Base-by-base conservation (phyloP, 2,888 invertebrate genomes). In the Steromphala cineraria region DNA sequence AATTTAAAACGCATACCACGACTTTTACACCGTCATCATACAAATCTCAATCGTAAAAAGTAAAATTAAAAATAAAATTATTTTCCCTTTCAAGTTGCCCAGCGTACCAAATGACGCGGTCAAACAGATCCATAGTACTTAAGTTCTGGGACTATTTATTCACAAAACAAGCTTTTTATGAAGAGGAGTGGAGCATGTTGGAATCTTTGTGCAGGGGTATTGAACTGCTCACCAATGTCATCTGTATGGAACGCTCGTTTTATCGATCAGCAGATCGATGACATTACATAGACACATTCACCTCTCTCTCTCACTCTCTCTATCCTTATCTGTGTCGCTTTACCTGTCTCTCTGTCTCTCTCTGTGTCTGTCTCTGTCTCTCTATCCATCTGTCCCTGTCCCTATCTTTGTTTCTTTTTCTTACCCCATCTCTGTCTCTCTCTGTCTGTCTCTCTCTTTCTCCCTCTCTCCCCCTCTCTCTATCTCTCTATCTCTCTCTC, bases 331-430 rank as follows among this genome's bases (percentile, higher is more conserved):
- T 67, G 31, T 40, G 46, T 74, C 74, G 46, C 74, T 74, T 52
- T 74, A 46, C 46, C 74, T 74, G 46, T 74, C 74, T 74, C 74
- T 74, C 74, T 74, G 46, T 74, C 74, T 74, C 74, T 74, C 74
- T 74, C 74, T 74, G 46, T 74, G 46, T 74, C 74, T 74, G 46
- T 74, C 74, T 74, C 74, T 74, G 46, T 74, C 74, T 74, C 74
- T 74, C 74, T 74, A 46, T 67, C 67, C 31, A 28, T 67, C 67
- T 67, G 31, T 40, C 74, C 10, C 46, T 74, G 46, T 74, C 46
- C 46, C 74, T 74, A 46, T 46, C 74, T 74, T 52, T 74, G 46
- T 74, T 52, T 74, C 74, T 74, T 52, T 74, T 52, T 74, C 74
- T 74, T 52, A 46, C 74, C 46, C 74, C 46, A 46, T 74, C 74